A percentile compares a stretch with the other conserved stretches of the same genome.
Conservation (phyloP, 2,888 invertebrate genomes). For the Colostygia pectinataria region DNA sequence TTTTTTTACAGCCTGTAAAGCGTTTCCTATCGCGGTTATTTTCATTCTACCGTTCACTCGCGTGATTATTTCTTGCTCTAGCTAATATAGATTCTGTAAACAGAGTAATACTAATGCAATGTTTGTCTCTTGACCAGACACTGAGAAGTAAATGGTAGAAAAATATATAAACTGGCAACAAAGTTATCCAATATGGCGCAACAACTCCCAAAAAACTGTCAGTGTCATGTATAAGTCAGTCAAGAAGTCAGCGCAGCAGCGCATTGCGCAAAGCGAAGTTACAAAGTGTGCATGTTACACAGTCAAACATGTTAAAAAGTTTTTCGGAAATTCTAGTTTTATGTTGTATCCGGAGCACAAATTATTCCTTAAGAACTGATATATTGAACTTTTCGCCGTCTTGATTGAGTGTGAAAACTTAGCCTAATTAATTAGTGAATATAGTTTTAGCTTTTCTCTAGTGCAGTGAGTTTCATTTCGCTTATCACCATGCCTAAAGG, state of each 20-base stretch:
- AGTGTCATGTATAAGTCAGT: too few relatives aligned
- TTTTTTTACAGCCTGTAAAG: too few relatives aligned
- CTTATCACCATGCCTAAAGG: constrained; percentile 88
- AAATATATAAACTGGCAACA: constrained; percentile 40
- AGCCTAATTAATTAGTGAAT: constrained; percentile 76
- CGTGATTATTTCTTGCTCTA: too few relatives aligned
- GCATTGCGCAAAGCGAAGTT: constrained; percentile 74
- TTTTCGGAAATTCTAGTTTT: constrained; percentile 86
- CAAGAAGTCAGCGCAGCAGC: constrained; percentile 41
- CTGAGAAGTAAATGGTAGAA: too few relatives aligned
- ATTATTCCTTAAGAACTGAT: constrained; percentile 87
- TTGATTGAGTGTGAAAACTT: constrained; percentile 85
- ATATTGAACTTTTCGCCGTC: constrained; percentile 90
- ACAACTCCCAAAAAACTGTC: constrained; percentile 50
- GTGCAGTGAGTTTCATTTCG: constrained; percentile 56
- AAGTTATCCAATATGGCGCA: constrained; percentile 57
- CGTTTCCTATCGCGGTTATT: too few relatives aligned
- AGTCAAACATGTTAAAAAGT: constrained; percentile 89
- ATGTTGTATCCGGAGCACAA: constrained; percentile 88
- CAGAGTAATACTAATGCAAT: too few relatives aligned
- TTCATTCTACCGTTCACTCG: too few relatives aligned
- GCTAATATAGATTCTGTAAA: too few relatives aligned
- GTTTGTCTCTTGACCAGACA: too few relatives aligned
- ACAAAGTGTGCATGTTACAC: constrained; percentile 75
- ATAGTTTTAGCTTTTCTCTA: constrained; percentile 78